Base-by-base conservation (phyloP, 2,797 vertebrate genomes). In the Kryptolebias ocellatus region DNA sequence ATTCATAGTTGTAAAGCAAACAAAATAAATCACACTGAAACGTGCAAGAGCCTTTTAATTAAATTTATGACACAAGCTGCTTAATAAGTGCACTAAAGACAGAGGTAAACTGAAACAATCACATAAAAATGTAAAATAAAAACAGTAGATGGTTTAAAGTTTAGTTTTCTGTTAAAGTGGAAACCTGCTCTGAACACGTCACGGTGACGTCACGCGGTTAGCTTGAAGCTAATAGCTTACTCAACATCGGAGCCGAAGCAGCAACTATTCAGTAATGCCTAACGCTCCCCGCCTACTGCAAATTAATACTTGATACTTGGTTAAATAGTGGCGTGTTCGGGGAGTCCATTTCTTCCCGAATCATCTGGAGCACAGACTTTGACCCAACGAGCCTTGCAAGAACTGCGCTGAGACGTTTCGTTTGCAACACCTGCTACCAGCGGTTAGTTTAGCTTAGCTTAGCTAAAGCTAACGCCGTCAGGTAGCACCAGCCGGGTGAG, bases 161-260 rank as follows among this genome's bases (percentile, higher is more conserved):
- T 47, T 12, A 27, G 20, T 17, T 34, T 54, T 8, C 34, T 34
- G 8, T 8, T 12, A 24, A 62, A 29, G 51, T 45, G 28, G 54
- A 59, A 50, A 10, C 39, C 31, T 34, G 31, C 9, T 67, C 72
- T 20, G 5, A 0, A 0, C 0, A 52, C 86, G 79, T 89, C 81
- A 80, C 15, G 0, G 1, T 88, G 87, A 91, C 89, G 87, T 81
- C 5, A 46, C 59, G 14, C 3, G 2, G 5, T 42, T 42, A 42
- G 39, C 39, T 12, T 42, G 39, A 42, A 42, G 39, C 39, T 42
- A 0, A 28, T 28, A 24, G 14, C 1, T 31, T 49, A 3, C 1
- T 2, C 1, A 72, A 8, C 68, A 60, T 53, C 74, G 67, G 53
- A 81, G 53, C 1, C 51, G 29, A 46, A 70, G 29, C 37, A n/a